phyloP scores from a whole-genome alignment of 2,797 vertebrate genomes.

The Loriculus beryllinus region DNA sequence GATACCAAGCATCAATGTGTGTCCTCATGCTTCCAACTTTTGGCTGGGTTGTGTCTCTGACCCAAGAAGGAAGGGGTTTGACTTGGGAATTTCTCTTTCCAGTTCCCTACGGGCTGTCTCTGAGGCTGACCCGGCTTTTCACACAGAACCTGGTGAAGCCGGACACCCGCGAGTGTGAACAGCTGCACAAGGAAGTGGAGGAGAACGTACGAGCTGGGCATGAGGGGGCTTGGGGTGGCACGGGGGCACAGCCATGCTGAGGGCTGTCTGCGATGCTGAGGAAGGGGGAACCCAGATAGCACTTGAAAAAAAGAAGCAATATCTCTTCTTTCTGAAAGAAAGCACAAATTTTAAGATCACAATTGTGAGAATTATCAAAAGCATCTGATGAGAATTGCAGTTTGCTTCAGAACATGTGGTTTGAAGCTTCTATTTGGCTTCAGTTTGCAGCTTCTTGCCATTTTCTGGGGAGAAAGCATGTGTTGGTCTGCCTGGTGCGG shows the following conservation, averaged over 20 bases:
- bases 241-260: background rate
- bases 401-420: background rate
- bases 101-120: conserved; percentile 85
- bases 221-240: background rate
- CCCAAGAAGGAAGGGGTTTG: background rate
- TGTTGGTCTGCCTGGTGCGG: background rate
- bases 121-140: conserved; percentile 86
- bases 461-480: background rate
- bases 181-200: conserved; percentile 86
- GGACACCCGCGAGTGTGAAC: conserved; percentile 83
- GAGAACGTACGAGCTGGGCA: conserved; percentile 82
- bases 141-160: conserved; percentile 83
- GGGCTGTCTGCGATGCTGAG: background rate
- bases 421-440: background rate
- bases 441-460: background rate
- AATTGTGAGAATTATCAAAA: background rate
- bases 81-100: background rate
- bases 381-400: background rate
- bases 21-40: background rate
- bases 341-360: background rate
- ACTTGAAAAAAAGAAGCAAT: background rate
- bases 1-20: accelerated
- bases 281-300: background rate
- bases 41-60: background rate
- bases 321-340: background rate